phyloP scores from a whole-genome alignment of 2,113 vertebrate genomes.

The Crotalus viridis region DNA sequence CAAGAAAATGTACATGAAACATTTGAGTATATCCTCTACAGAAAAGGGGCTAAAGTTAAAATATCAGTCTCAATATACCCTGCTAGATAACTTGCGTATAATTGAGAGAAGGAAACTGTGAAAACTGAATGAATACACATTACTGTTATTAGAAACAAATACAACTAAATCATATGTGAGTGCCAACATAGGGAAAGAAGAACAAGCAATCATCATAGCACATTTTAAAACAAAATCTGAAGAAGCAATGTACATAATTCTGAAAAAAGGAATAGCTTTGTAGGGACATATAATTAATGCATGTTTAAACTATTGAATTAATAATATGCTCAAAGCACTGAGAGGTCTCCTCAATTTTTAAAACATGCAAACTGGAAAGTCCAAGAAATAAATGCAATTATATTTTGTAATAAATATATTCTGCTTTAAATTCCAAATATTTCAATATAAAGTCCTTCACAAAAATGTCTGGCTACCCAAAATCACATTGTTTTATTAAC shows the following conservation, averaged over 20 bases:
- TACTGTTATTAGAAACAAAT: background rate
- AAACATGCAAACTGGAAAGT: background rate
- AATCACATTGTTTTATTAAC: background rate
- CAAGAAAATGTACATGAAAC: slow-evolving; percentile 1
- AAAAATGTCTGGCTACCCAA: background rate
- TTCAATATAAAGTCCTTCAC: background rate
- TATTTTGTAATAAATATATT: background rate
- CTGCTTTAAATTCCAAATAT: background rate
- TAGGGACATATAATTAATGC: background rate
- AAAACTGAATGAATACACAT: background rate
- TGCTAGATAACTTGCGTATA: background rate
- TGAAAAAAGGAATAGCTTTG: background rate
- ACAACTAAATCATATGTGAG: background rate
- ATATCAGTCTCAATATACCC: background rate
- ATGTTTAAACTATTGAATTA: background rate
- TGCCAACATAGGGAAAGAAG: background rate
- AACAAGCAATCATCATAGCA: background rate
- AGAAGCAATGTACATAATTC: background rate
- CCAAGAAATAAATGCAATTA: background rate
- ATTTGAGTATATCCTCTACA: background rate
- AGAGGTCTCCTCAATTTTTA: background rate
- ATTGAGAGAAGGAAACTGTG: background rate
- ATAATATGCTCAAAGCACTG: background rate
- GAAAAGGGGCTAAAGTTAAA: background rate
- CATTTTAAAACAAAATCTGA: background rate